A percentile compares a stretch with the other conserved stretches of the same genome.
Evolutionary conservation across 2,113 vertebrate species (phyloP).

Genomic region (Perca fluviatilis): DNA sequence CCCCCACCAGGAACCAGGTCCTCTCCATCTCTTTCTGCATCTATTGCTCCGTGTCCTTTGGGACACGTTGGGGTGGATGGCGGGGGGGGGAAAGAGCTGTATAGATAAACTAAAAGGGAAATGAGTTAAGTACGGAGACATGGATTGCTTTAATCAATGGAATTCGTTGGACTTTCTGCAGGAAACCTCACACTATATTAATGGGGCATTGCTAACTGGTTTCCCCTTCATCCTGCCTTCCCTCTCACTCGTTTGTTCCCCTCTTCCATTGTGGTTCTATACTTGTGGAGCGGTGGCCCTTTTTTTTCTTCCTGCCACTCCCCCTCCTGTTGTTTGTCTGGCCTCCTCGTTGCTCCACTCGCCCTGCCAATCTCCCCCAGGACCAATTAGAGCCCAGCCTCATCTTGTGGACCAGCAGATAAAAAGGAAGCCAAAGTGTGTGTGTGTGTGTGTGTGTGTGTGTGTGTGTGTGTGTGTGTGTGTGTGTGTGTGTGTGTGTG

Average conservation of each 20-base stretch:
- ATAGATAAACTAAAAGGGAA: slow-evolving; percentile 39
- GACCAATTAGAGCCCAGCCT: slow-evolving; percentile 96
- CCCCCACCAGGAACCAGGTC: slow-evolving; percentile 77
- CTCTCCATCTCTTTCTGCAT: slow-evolving; percentile 43
- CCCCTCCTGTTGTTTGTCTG: slow-evolving; percentile 88
- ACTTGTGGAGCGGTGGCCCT: slow-evolving; percentile 84
- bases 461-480: slow-evolving; percentile 34
- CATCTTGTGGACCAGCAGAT: slow-evolving; percentile 94
- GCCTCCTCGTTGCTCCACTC: slow-evolving; percentile 88
- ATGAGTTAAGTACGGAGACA: slow-evolving; percentile 25
- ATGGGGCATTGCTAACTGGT: slow-evolving; percentile 53
- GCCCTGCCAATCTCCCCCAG: slow-evolving; percentile 92
- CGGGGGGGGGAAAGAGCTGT: slow-evolving; percentile 18
- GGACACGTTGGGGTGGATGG: slow-evolving; percentile 49
- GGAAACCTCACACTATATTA: slow-evolving; percentile 17
- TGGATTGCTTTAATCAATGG: slow-evolving; percentile 48
- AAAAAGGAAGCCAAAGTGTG: slow-evolving; percentile 87
- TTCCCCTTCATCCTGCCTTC: slow-evolving; percentile 26
- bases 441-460: slow-evolving; percentile 35
- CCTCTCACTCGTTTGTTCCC: slow-evolving; percentile 33
- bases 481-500: slow-evolving; percentile 35
- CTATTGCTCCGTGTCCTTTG: slow-evolving; percentile 25
- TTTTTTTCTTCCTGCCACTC: slow-evolving; percentile 72
- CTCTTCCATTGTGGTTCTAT: slow-evolving; percentile 64
- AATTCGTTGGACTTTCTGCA: slow-evolving; percentile 14